These are phyloP conservation scores for Dinothrombium tinctorium DNA, from an alignment of 1,140 invertebrate genomes.

Conservation along the genomic window DNA sequence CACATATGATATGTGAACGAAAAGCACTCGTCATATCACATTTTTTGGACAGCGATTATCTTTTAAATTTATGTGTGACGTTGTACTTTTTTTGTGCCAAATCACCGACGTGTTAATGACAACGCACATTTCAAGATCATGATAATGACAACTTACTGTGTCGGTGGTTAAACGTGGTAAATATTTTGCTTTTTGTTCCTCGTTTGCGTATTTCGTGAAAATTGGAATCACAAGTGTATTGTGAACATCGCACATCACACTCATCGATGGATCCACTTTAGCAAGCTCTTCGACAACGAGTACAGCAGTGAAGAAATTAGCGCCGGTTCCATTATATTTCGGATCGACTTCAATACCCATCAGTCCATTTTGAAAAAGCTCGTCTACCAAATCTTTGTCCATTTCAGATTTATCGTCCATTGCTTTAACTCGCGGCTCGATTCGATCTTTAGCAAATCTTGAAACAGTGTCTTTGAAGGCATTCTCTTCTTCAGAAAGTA, in stretches of 20 bases:
- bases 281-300: slow-evolving; percentile 76
- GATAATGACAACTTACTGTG: slow-evolving; percentile 18
- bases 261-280: slow-evolving; percentile 67
- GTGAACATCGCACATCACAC: slow-evolving; percentile 69
- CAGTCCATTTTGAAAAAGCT: slow-evolving; percentile 59
- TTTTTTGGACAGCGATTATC: too few relatives aligned
- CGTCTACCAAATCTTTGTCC: slow-evolving; percentile 38
- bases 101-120: too few relatives aligned
- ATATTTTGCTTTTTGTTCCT: slow-evolving; percentile 34
- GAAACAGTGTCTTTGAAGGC: slow-evolving; percentile 31
- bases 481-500: slow-evolving; percentile 9
- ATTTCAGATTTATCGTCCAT: slow-evolving; percentile 74
- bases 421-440: slow-evolving; percentile 57
- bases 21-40: too few relatives aligned
- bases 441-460: slow-evolving; percentile 62
- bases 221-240: slow-evolving; percentile 71
- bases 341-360: slow-evolving; percentile 78
- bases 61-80: too few relatives aligned
- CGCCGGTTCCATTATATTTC: slow-evolving; percentile 62
- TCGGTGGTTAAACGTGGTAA: slow-evolving; percentile 26
- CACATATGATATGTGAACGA: too few relatives aligned
- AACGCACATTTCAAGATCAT: too few relatives aligned
- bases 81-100: too few relatives aligned
- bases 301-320: slow-evolving; percentile 66
- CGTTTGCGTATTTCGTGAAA: slow-evolving; percentile 26